Percentiles rank a stretch among this genome's conserved stretches.
Conservation (phyloP, 1,140 invertebrate species). For the Panagrolaimus sp. region DNA sequence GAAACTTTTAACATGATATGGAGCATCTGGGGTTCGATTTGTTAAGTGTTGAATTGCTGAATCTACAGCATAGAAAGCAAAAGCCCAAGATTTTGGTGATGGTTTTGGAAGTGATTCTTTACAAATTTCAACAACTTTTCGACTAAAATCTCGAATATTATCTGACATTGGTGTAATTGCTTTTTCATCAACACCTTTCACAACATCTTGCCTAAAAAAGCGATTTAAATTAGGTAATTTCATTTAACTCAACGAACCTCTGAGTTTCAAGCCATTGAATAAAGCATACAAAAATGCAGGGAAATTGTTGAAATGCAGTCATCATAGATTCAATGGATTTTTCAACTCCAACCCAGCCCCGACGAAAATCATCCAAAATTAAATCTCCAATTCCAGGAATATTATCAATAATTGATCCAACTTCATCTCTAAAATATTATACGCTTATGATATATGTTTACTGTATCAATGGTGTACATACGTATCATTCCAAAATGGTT, state of each 20-base stretch:
- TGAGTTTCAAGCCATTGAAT: conserved; percentile 11
- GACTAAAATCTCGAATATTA: not conserved
- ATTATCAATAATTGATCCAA: not conserved
- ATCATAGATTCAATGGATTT: not conserved
- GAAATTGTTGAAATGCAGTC: not conserved
- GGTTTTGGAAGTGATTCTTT: not conserved
- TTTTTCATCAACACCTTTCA: too few relatives aligned
- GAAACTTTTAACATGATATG: not conserved
- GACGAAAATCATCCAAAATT: not conserved
- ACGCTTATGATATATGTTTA: not conserved
- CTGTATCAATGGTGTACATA: not conserved
- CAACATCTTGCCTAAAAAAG: too few relatives aligned
- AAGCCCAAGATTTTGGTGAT: not conserved
- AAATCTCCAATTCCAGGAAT: not conserved
- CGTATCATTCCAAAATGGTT: conserved; percentile 4
- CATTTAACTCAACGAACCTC: too few relatives aligned
- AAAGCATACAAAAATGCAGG: not conserved
- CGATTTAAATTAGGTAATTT: too few relatives aligned
- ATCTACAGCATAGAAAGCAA: not conserved
- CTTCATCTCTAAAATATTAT: not conserved
- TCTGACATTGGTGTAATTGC: not conserved
- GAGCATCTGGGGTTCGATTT: not conserved
- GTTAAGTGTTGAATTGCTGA: not conserved
- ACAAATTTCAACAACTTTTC: too few relatives aligned
- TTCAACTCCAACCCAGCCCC: not conserved